A percentile compares a stretch with the other conserved stretches of the same genome.
Evolutionary conservation across 2,797 vertebrate species (phyloP).

Genomic region (Paguma larvata): DNA sequence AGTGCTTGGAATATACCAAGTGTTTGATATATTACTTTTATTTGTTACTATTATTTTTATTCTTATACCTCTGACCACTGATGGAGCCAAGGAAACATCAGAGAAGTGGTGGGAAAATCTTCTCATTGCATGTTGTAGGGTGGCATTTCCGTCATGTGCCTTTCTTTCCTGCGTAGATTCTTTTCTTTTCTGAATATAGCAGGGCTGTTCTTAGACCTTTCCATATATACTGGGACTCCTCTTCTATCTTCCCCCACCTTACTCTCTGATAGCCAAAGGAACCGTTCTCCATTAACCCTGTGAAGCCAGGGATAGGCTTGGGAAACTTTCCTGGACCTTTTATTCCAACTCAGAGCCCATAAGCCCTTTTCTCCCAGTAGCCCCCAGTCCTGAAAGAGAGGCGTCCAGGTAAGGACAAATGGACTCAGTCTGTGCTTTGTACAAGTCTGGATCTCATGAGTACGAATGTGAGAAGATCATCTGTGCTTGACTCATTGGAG

Average conservation of each 20-base stretch:
- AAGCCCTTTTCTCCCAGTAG: not conserved
- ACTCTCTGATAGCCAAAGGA: slow-evolving; percentile 17
- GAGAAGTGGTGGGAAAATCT: not conserved
- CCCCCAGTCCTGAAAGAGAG: not conserved
- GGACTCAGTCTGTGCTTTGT: not conserved
- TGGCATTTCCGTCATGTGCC: not conserved
- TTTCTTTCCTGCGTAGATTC: slow-evolving; percentile 18
- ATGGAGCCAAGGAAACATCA: not conserved
- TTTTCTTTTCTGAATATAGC: not conserved
- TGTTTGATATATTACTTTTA: not conserved
- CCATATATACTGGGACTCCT: not conserved
- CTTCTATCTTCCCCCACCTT: not conserved
- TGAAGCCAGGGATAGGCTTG: not conserved
- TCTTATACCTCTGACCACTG: not conserved
- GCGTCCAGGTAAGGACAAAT: not conserved
- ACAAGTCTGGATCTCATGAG: not conserved
- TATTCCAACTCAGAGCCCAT: not conserved
- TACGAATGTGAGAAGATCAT: not conserved
- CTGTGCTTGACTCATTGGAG: not conserved
- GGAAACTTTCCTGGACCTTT: not conserved
- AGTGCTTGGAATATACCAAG: not conserved
- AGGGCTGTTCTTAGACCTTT: not conserved
- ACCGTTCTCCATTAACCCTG: not conserved
- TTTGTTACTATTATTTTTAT: not conserved
- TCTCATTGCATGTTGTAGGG: not conserved